Base-by-base conservation (phyloP, 2,797 vertebrate species). In the Bovichtus variegatus region DNA sequence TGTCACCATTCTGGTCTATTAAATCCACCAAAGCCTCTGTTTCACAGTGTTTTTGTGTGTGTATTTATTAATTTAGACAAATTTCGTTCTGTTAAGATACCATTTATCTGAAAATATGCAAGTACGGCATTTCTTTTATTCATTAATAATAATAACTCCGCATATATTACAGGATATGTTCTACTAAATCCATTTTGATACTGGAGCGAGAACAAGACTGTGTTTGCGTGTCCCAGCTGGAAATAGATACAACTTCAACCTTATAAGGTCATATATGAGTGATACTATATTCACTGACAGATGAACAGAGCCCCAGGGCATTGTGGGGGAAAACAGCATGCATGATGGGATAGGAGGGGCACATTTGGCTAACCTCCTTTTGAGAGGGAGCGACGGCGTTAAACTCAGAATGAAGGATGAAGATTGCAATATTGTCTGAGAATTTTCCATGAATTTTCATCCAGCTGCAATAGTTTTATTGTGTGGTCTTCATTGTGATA, bases 301-400 rank as follows among this genome's bases (percentile, higher is more conserved):
- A 91, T 93, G 86, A 93, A 89, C 83, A 38, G 75, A 81, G 83
- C 90, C 86, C 90, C 63, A 72, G 91, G 91, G 89, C 89, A 93
- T 90, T 90, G 80, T 82, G 74, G 78, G 84, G 85, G 76, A 76
- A 73, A 76, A 83, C 82, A 89, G 85, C 82, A 85, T 89, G 87
- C 82, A 86, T 88, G 87, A 91, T 86, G 86, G 82, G 82, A 91
- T 75, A 82, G 89, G 80, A 91, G 80, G 76, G 76, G 89, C 84
- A 80, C 77, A 84, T 90, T 92, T 92, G 88, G 87, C 88, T 91
- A 84, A 81, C 84, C 85, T 92, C 86, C 63, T 92, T 92, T 84
- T 66, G 55, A 78, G 66, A 77, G 60, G 76, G 58, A 80, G 29
- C 25, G 46, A 62, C 11, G 9, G 64, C 23, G 19, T 85, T 51